Conservation (phyloP, 2,113 vertebrate genomes). For the Rhagologus leucostigma region DNA sequence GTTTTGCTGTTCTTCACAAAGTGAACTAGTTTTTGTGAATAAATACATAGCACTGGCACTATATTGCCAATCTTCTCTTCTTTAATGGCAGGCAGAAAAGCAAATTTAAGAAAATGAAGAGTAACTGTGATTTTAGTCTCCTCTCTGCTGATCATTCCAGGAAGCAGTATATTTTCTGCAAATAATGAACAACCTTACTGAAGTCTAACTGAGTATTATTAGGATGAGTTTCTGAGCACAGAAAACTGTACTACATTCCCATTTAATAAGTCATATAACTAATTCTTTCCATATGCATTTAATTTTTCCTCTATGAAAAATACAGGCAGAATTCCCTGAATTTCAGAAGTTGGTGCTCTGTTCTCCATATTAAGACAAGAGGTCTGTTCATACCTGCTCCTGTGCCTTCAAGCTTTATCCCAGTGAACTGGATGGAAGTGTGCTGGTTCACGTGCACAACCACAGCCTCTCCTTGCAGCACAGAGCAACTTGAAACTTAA, state of each 20-base stretch:
- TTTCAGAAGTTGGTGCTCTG: background rate
- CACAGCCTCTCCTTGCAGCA: background rate
- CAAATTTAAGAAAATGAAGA: background rate
- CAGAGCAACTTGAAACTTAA: background rate
- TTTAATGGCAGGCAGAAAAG: background rate
- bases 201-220: background rate
- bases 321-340: background rate
- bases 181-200: background rate
- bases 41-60: background rate
- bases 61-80: background rate
- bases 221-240: background rate
- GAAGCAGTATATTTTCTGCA: background rate
- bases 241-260: background rate
- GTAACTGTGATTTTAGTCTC: background rate
- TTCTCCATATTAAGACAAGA: background rate
- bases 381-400: background rate
- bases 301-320: background rate
- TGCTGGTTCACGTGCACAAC: background rate
- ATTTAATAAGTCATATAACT: background rate
- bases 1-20: background rate
- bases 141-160: background rate
- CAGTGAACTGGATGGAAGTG: background rate
- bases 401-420: background rate
- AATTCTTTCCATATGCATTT: constrained; percentile 1
- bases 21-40: background rate